phyloP scores from a whole-genome alignment of 2,888 invertebrate species.

The Dastarcus helophoroides region DNA sequence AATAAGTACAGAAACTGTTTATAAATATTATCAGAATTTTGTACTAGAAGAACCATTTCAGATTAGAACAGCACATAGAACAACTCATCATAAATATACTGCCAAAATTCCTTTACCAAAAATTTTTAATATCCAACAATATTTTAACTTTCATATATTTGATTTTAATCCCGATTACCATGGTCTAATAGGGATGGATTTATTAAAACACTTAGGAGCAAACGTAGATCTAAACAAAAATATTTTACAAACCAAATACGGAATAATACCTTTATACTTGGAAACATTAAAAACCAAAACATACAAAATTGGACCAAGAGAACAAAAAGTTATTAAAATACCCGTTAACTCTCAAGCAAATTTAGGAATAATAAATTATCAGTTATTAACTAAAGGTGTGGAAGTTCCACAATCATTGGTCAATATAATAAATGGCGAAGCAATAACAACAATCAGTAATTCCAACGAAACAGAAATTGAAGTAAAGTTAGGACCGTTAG shows the following conservation, averaged over 20 bases:
- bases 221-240: constrained; percentile 7
- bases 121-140: constrained; percentile 6
- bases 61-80: constrained; percentile 8
- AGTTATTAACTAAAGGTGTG: neutral
- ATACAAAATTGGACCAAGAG: too few relatives aligned
- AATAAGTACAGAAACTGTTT: too few relatives aligned
- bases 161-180: constrained; percentile 5
- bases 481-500: constrained; percentile 8
- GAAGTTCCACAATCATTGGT: constrained; percentile 7
- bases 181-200: constrained; percentile 6
- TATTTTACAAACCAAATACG: too few relatives aligned
- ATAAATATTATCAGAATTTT: neutral
- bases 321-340: too few relatives aligned
- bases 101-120: constrained; percentile 4
- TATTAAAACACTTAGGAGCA: constrained; percentile 8
- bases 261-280: too few relatives aligned
- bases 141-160: constrained; percentile 7
- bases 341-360: too few relatives aligned
- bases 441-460: constrained; percentile 4
- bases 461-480: too few relatives aligned
- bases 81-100: constrained; percentile 5
- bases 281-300: too few relatives aligned
- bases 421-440: constrained; percentile 6
- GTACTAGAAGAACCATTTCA: constrained; percentile 2
- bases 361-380: too few relatives aligned